phyloP scores from a whole-genome alignment of 1,140 invertebrate genomes.

The Polypedilum pembai region DNA sequence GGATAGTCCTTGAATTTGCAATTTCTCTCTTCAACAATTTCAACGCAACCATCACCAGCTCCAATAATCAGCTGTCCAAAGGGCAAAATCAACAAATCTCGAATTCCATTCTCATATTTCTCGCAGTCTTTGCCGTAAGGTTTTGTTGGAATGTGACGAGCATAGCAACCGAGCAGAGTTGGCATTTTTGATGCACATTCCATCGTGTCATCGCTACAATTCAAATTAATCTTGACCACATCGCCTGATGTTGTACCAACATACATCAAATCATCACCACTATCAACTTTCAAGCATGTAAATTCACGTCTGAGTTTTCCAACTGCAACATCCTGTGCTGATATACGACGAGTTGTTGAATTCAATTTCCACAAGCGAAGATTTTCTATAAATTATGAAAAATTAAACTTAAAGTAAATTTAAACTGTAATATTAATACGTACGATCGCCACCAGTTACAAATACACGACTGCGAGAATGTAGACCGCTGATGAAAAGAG shows the following conservation, averaged over 20 bases:
- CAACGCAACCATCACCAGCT: constrained; percentile 72
- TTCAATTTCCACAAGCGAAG: constrained; percentile 69
- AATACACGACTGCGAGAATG: constrained; percentile 54
- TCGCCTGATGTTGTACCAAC: constrained; percentile 73
- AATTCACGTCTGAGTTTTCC: constrained; percentile 61
- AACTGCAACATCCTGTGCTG: constrained; percentile 61
- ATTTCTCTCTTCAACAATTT: constrained; percentile 57
- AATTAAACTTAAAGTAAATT: neutral
- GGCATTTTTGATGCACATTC: constrained; percentile 48
- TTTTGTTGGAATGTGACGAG: constrained; percentile 39
- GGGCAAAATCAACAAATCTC: constrained; percentile 55
- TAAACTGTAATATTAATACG: constrained; percentile 41
- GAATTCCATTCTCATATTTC: constrained; percentile 52
- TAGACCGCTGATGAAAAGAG: constrained; percentile 50
- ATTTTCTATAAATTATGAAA: constrained; percentile 42
- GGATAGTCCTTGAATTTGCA: constrained; percentile 46
- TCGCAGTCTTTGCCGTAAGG: constrained; percentile 40
- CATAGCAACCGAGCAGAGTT: constrained; percentile 60
- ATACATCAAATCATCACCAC: constrained; percentile 63
- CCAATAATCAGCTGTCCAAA: constrained; percentile 62
- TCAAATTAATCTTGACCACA: constrained; percentile 56
- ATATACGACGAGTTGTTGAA: constrained; percentile 56
- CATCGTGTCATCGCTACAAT: constrained; percentile 52
- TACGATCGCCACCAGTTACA: constrained; percentile 64
- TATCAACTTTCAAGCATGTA: constrained; percentile 54